phyloP scores from a whole-genome alignment of 2,113 vertebrate species.

The Crotalus horridus region DNA sequence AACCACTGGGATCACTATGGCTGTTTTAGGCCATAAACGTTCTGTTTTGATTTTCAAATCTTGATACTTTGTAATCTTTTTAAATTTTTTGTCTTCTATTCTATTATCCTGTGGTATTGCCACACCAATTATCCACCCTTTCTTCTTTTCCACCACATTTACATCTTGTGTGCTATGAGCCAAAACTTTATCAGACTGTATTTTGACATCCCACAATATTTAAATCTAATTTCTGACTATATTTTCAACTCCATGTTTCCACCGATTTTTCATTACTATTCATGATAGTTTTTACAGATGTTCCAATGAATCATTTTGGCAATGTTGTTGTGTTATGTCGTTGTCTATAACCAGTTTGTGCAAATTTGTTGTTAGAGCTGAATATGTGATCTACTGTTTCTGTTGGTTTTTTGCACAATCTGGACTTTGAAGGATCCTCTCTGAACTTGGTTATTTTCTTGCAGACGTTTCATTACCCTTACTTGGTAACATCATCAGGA shows the following conservation, averaged over 20 bases:
- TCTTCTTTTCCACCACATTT: neutral
- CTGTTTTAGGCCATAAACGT: neutral
- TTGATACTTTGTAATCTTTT: neutral
- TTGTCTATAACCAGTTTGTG: neutral
- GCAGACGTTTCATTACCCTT: neutral
- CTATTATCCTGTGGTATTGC: neutral
- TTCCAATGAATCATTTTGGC: neutral
- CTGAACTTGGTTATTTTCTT: neutral
- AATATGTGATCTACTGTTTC: neutral
- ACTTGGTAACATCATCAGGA: neutral
- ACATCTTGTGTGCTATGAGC: neutral
- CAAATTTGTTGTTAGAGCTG: neutral
- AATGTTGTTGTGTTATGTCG: neutral
- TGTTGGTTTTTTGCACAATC: neutral
- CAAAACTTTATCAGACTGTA: neutral
- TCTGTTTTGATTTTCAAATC: neutral
- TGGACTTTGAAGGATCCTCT: neutral
- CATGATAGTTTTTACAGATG: neutral
- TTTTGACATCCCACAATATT: neutral
- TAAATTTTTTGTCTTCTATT: neutral
- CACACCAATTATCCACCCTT: neutral
- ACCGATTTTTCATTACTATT: neutral
- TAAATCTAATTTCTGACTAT: neutral
- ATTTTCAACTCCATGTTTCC: neutral
- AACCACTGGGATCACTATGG: neutral